Percentiles rank a stretch among this genome's conserved stretches.
Evolutionary conservation across 2,113 vertebrate genomes (phyloP).

Genomic region (Amphiprion ocellaris): DNA sequence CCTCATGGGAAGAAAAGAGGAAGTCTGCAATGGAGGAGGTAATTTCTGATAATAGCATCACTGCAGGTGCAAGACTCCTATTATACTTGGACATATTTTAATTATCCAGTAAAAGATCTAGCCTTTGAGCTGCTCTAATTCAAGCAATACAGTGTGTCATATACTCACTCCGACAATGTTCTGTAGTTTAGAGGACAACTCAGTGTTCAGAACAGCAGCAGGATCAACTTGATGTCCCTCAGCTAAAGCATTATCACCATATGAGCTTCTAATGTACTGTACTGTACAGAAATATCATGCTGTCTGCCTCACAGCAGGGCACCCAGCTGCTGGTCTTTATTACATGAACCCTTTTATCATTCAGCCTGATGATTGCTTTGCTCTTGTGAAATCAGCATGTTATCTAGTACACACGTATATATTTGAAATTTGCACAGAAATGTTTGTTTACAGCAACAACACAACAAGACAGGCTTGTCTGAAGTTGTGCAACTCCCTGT

Average conservation of each 20-base stretch:
- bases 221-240: not conserved
- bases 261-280: not conserved
- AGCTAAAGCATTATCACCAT: slow-evolving; percentile 6
- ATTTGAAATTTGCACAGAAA: not conserved
- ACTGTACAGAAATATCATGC: not conserved
- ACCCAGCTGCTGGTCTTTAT: not conserved
- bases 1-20: not conserved
- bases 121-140: not conserved
- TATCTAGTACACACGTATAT: not conserved
- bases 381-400: not conserved
- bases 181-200: not conserved
- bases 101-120: not conserved
- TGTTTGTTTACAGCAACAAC: not conserved
- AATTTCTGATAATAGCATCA: not conserved
- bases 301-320: slow-evolving; percentile 8
- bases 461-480: not conserved
- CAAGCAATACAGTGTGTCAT: not conserved
- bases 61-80: not conserved
- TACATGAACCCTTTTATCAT: not conserved
- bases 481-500: not conserved
- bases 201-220: not conserved
- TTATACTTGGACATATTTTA: not conserved
- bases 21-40: slow-evolving; percentile 1
- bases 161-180: not conserved
- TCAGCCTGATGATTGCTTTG: not conserved